phyloP scores from a whole-genome alignment of 2,797 vertebrate species.

The Gobio occitaniae region DNA sequence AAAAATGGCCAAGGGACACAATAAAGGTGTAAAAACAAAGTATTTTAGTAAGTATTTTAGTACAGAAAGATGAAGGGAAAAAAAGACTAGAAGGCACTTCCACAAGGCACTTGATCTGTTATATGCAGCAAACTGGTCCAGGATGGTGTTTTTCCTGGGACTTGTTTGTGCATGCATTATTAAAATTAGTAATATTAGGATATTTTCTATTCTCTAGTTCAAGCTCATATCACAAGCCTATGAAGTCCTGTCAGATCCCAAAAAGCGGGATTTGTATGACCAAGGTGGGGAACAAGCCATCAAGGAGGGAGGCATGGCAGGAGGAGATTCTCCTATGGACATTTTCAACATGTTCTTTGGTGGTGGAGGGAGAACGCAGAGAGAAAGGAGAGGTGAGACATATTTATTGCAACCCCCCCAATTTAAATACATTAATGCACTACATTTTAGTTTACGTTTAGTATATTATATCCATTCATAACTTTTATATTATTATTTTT shows the following conservation, averaged over 20 bases:
- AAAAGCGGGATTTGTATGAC: slow-evolving; percentile 96
- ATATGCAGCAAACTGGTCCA: neutral
- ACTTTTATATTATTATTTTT: neutral
- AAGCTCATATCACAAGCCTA: slow-evolving; percentile 98
- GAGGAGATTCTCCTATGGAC: slow-evolving; percentile 92
- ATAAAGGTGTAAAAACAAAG: no score
- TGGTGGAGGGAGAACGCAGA: slow-evolving; percentile 92
- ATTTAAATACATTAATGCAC: no score
- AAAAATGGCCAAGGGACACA: no score
- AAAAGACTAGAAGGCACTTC: neutral
- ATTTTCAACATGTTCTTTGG: slow-evolving; percentile 99
- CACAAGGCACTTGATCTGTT: neutral
- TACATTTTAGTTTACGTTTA: neutral
- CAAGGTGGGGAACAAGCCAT: slow-evolving; percentile 98
- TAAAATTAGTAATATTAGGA: neutral
- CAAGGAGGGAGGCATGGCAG: slow-evolving; percentile 91
- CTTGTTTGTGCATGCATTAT: neutral
- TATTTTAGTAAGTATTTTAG: no score
- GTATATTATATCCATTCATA: neutral
- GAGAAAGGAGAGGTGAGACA: slow-evolving; percentile 89
- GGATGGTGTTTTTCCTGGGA: neutral
- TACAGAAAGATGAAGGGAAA: no score
- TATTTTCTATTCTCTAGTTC: slow-evolving; percentile 82
- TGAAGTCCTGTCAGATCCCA: slow-evolving; percentile 94
- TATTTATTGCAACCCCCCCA: neutral